Conservation (phyloP, 2,888 invertebrate genomes). For the Caradrina clavipalpis region DNA sequence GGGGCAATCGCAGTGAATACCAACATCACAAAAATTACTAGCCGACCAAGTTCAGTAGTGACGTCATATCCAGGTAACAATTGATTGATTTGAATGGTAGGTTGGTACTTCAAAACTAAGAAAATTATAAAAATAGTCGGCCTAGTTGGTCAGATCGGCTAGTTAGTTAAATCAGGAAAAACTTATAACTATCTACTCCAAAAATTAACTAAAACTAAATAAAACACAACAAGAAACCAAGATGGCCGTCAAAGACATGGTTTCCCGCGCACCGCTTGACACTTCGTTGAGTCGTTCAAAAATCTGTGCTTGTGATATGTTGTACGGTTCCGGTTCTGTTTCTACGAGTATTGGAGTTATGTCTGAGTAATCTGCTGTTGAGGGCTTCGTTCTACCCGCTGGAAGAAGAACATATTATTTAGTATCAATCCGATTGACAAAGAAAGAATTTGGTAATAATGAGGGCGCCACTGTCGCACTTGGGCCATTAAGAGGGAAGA, state of each 20-base stretch:
- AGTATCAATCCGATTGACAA: too few species aligned
- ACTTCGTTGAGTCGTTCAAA: slow-evolving; percentile 67
- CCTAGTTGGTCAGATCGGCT: too few species aligned
- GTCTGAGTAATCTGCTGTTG: slow-evolving; percentile 81
- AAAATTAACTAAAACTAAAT: slow-evolving; percentile 50
- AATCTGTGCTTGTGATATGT: slow-evolving; percentile 80
- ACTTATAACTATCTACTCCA: not conserved
- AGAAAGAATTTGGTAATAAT: not conserved
- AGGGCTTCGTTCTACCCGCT: slow-evolving; percentile 73
- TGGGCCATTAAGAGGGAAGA: not conserved
- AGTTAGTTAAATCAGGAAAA: too few species aligned
- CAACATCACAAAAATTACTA: too few species aligned
- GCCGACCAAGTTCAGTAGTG: too few species aligned
- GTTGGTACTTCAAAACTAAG: too few species aligned
- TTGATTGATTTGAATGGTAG: too few species aligned
- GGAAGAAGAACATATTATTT: not conserved
- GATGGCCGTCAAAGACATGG: slow-evolving; percentile 66
- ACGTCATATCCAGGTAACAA: too few species aligned
- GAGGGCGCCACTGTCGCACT: not conserved
- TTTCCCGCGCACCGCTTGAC: slow-evolving; percentile 68
- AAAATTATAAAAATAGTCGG: too few species aligned
- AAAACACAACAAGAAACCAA: slow-evolving; percentile 61
- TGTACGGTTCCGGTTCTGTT: slow-evolving; percentile 74
- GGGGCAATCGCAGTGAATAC: too few species aligned
- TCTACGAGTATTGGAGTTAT: slow-evolving; percentile 84